Evolutionary conservation across 2,797 vertebrate species (phyloP), one percentile per base, ranked within the genome.

Genomic region (Austrolebias charrua): DNA sequence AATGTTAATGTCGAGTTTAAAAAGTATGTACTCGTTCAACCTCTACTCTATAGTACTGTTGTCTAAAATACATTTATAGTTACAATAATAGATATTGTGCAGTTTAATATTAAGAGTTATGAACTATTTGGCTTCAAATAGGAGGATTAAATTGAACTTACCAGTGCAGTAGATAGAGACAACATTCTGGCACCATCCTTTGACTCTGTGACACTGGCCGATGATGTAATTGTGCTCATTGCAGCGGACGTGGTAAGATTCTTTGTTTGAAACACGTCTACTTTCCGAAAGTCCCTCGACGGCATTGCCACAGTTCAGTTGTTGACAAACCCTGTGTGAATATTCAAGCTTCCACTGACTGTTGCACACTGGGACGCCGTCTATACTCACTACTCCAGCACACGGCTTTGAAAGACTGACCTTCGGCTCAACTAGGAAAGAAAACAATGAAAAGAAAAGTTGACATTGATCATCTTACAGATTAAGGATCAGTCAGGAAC

Each of bases 81-180:
- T 24, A 24, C 24, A n/a, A n/a, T n/a, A n/a, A n/a, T n/a, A n/a
- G n/a, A n/a, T n/a, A n/a, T n/a, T 24, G 24, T 24, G 24, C 24
- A 24, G 24, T 24, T 24, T 24, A 24, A 24, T 24, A 24, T 24
- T 24, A 2, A 24, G 24, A 24, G 24, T n/a, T n/a, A n/a, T 24
- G 24, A 24, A 24, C 3, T 1, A 24, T 24, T 24, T 24, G 24
- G 24, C 24, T 24, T 24, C 24, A 24, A 3, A 40, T 0, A 18
- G 40, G 3, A 24, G 13, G 6, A 19, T 14, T 4, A 33, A 33
- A 58, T 33, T 24, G 48, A 16, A 73, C 88, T 83, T 56, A 92
- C 92, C 1, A 52, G 35, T 2, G 51, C 92, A 93, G 38, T 16
- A 1, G 45, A 93, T 58, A 0, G 50, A 66, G 13, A 87, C 55